Evolutionary conservation across 2,797 vertebrate species (phyloP), one percentile per base, ranked within the genome.

Genomic region (Pseudomugil gertrudae): DNA sequence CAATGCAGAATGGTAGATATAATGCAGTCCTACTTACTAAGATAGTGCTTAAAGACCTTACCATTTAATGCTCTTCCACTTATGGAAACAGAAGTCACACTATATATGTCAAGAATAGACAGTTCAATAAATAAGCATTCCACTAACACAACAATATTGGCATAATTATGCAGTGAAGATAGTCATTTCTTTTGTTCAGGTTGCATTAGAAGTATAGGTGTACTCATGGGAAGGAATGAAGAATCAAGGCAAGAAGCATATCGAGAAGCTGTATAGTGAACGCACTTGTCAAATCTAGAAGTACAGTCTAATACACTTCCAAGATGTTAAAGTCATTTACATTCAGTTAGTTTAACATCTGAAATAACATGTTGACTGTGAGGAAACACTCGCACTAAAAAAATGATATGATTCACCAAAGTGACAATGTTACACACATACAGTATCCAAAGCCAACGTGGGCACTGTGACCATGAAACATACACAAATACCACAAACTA

Each of bases 71-170:
- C 80, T 89, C 72, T 85, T 92, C 64, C 79, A 76, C 76, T 81
- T 88, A 48, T 81, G 72, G 83, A 85, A 93, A 92, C 86, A 83
- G 53, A 92, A 89, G 85, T 90, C 89, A 93, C 92, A 89, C 85
- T 88, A 84, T 89, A 88, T 88, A 92, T 84, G 84, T 85, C 68
- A 57, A 91, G 87, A 83, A 88, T 80, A 88, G 84, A 93, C 86
- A 90, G 82, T 81, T 93, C 91, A 93, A 94, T 93, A 94, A 94
- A 94, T 94, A 94, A 91, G 92, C 93, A 94, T 93, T 94, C 90
- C 93, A 93, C 91, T 90, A 92, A 92, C 90, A 93, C 92, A 91
- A 90, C 85, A 87, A 91, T 83, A 89, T 84, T 84, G 77, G 84
- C 84, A 90, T 90, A 92, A 91, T 86, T 82, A 90, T 85, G 88